A percentile compares a stretch with the other conserved stretches of the same genome.
Conservation (phyloP, 2,888 invertebrate genomes). For the Morpho achilles region DNA sequence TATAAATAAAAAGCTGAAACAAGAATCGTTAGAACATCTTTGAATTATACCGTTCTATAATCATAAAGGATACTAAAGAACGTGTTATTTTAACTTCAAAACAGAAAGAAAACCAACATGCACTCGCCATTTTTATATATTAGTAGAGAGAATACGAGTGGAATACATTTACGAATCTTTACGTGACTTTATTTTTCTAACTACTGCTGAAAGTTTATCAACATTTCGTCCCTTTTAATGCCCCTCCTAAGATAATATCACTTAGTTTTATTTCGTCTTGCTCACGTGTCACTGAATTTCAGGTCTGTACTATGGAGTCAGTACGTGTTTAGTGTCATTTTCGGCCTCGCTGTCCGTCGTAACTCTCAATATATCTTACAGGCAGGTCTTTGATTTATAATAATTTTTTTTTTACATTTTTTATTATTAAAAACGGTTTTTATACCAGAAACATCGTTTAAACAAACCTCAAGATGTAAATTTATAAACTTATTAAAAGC, state of each 20-base stretch:
- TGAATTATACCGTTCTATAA: too few relatives aligned
- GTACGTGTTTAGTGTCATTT: conserved; percentile 89
- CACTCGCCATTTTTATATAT: too few relatives aligned
- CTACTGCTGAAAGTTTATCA: not conserved
- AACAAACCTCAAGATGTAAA: too few relatives aligned
- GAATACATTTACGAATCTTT: not conserved
- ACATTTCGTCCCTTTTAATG: conserved; percentile 3
- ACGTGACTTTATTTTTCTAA: not conserved
- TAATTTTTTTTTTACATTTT: conserved; percentile 8
- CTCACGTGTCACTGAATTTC: conserved; percentile 27
- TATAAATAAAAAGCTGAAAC: too few relatives aligned
- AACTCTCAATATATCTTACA: conserved; percentile 91
- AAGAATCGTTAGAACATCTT: too few relatives aligned
- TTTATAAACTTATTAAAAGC: too few relatives aligned
- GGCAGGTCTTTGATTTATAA: conserved; percentile 52
- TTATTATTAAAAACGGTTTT: too few relatives aligned
- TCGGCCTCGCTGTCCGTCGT: conserved; percentile 90
- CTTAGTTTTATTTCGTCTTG: conserved; percentile 8
- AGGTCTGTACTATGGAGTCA: conserved; percentile 91
- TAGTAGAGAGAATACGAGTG: not conserved
- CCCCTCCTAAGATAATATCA: conserved; percentile 5
- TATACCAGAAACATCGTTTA: too few relatives aligned
- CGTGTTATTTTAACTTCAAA: too few relatives aligned
- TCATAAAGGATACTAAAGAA: too few relatives aligned
- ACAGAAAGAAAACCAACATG: too few relatives aligned